These are phyloP conservation scores for Rotaria macrura DNA, from an alignment of 2,888 invertebrate species.

Conservation along the genomic window DNA sequence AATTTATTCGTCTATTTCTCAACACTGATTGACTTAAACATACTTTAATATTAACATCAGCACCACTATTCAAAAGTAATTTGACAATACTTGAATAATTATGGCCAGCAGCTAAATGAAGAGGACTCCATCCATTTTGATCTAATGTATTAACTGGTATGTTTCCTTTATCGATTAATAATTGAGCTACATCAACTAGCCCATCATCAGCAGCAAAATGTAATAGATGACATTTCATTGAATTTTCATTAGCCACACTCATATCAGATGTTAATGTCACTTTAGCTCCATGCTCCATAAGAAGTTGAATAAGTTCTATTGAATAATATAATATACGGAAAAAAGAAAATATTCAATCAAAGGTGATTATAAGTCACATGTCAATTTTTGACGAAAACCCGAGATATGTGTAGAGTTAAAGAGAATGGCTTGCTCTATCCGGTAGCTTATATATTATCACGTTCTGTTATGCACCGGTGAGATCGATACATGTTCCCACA, in stretches of 20 bases:
- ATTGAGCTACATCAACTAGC: neutral
- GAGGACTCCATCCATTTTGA: neutral
- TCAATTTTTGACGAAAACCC: no score
- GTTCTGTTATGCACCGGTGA: no score
- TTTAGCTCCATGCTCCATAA: neutral
- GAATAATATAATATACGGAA: no score
- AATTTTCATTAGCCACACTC: neutral
- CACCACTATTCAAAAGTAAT: neutral
- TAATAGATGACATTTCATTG: neutral
- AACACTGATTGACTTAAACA: neutral
- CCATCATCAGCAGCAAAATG: constrained; percentile 1
- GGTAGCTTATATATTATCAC: no score
- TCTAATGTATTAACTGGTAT: neutral
- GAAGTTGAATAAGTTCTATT: neutral
- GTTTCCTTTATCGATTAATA: neutral
- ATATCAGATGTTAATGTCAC: neutral
- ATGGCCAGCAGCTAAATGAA: constrained; percentile 19
- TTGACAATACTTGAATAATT: neutral
- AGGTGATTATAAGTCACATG: no score
- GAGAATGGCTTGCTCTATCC: no score
- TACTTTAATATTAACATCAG: constrained; percentile 17
- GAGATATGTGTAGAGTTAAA: no score
- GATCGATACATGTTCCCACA: no score
- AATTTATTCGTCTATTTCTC: no score
- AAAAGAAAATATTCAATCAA: no score